Evolutionary conservation across 2,797 vertebrate species (phyloP).

Genomic region (Coregonus ussuriensis): DNA sequence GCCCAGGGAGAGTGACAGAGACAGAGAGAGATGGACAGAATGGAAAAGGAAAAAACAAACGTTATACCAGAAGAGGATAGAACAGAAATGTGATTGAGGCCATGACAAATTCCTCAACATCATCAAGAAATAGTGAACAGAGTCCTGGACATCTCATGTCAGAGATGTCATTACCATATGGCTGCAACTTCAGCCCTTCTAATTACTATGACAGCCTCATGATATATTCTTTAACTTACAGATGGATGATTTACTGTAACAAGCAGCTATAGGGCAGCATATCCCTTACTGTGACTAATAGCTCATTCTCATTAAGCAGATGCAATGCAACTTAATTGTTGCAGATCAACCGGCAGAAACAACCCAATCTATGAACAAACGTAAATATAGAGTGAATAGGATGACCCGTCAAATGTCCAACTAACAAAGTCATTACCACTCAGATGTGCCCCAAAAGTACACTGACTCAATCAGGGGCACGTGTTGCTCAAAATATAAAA

Average conservation of each 20-base stretch:
- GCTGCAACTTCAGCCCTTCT: not conserved
- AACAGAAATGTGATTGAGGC: constrained; percentile 38
- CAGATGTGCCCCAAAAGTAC: constrained; percentile 15
- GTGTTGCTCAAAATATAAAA: not conserved
- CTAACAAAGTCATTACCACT: constrained; percentile 16
- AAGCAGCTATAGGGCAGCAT: constrained; percentile 23
- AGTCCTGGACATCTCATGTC: constrained; percentile 2
- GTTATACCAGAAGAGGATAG: constrained; percentile 60
- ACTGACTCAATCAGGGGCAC: not conserved
- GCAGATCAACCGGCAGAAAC: not conserved
- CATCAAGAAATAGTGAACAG: constrained; percentile 20
- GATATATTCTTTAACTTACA: constrained; percentile 14
- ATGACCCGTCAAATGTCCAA: not conserved
- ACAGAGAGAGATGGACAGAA: constrained; percentile 40
- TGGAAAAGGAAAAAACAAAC: constrained; percentile 43
- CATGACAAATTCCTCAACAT: constrained; percentile 25
- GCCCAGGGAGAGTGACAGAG: constrained; percentile 2
- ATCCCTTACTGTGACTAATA: constrained; percentile 24
- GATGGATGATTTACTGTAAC: constrained; percentile 9
- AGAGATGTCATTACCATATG: constrained; percentile 14
- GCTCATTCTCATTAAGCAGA: not conserved
- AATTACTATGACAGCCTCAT: not conserved
- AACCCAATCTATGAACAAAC: not conserved
- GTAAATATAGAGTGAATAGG: not conserved
- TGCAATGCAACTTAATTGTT: not conserved